Base-by-base conservation (phyloP, 2,888 invertebrate genomes). In the Eristalis intricaria region DNA sequence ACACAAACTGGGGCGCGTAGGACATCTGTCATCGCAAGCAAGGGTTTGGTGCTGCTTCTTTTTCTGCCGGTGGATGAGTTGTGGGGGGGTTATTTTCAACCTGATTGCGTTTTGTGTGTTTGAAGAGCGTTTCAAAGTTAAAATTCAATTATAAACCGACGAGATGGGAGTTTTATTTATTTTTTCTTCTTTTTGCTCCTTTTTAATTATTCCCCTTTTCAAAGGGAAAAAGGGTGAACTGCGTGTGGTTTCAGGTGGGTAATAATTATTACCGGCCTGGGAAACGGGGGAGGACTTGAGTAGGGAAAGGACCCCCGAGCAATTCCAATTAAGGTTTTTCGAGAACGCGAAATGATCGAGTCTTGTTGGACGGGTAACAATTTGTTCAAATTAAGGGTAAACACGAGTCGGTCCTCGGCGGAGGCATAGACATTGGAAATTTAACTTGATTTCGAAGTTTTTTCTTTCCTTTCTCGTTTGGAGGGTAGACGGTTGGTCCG, bases 381-480 rank as follows among this genome's bases (percentile, higher is more conserved):
- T 50, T 50, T 50, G 50, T 50, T 50, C 50, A 50, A 50, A 50
- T 50, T 50, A 50, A 50, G 50, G 50, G 50, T 50, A 50, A 50
- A 50, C 50, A 50, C 19, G 19, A n/a, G 29, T 1, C 26, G 26
- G 26, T 26, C 2, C n/a, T n/a, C 19, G 10, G 19, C 0, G 19
- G 11, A 10, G 35, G 43, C 7, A 15, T 19, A n/a, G 7, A 7
- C 43, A 50, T 50, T 43, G 15, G 5, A 43, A 43, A 43, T 50
- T 50, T n/a, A 19, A 50, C 19, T 8, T 19, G 19, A 5, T 50
- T 50, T 43, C n/a, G 15, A n/a, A n/a, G 43, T 43, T 19, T n/a
- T 19, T 19, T n/a, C 15, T 0, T 50, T 50, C 50, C 8, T n/a
- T 4, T 50, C 43, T 8, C 10, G 8, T 19, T 5, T 19, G 1